Conservation (phyloP, 2,797 vertebrate genomes). For the Iguana delicatissima region DNA sequence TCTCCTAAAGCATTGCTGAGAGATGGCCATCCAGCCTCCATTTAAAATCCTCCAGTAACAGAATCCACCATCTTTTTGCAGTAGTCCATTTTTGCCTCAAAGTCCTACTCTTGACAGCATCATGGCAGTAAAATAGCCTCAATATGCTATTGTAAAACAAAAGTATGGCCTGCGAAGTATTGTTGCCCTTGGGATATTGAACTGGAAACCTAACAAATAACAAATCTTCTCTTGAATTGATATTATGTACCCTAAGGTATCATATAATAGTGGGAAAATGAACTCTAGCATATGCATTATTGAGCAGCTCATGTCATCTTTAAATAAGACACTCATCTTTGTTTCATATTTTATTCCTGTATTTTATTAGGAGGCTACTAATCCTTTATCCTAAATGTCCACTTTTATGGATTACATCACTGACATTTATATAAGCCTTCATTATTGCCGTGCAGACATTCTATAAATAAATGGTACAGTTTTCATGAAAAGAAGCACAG, state of each 20-base stretch:
- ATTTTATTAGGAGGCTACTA: conserved; percentile 47
- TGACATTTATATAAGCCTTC: conserved; percentile 33
- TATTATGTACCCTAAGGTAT: conserved; percentile 27
- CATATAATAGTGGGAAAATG: conserved; percentile 38
- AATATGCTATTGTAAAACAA: conserved; percentile 25
- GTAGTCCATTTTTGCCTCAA: no score
- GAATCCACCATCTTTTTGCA: neutral
- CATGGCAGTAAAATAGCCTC: conserved; percentile 4
- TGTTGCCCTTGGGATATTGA: conserved; percentile 32
- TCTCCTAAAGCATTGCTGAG: no score
- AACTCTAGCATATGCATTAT: conserved; percentile 33
- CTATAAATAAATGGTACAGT: conserved; percentile 35
- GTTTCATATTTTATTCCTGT: conserved; percentile 27
- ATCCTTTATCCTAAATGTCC: conserved; percentile 45
- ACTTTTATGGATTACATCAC: conserved; percentile 42
- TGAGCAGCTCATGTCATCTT: conserved; percentile 8
- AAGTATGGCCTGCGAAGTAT: conserved; percentile 5
- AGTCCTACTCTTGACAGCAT: no score
- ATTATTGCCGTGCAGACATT: conserved; percentile 12
- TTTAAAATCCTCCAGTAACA: no score
- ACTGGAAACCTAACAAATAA: conserved; percentile 33
- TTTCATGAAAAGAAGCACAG: conserved; percentile 34
- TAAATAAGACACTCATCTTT: conserved; percentile 40
- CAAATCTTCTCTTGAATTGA: conserved; percentile 42
- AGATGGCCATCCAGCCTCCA: no score